Conservation (phyloP, 2,113 vertebrate genomes). For the Cervus canadensis region DNA sequence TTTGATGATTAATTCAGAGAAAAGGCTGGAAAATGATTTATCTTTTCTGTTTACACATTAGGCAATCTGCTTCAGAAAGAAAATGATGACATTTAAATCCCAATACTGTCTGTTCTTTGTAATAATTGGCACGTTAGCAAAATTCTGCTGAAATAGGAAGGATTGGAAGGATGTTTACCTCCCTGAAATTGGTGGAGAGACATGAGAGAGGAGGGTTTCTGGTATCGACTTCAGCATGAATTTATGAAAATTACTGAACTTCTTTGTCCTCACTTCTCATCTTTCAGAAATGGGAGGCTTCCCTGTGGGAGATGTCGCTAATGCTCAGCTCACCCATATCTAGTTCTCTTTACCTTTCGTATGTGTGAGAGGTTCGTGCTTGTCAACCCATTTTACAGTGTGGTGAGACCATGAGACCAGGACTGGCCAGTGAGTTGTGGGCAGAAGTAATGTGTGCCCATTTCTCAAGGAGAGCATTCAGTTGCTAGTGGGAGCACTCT, state of each 20-base stretch:
- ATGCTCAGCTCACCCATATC: not conserved
- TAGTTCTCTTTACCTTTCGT: not conserved
- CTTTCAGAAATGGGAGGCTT: not conserved
- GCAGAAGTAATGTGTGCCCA: not conserved
- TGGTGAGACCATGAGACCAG: too few relatives aligned
- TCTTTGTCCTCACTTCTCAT: not conserved
- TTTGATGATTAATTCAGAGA: slow-evolving; percentile 34
- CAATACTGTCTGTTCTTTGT: not conserved
- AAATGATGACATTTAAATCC: slow-evolving; percentile 55
- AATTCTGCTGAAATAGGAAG: not conserved
- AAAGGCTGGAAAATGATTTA: not conserved
- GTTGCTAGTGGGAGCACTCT: not conserved
- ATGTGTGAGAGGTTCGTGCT: not conserved
- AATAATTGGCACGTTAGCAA: not conserved
- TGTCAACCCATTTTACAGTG: not conserved
- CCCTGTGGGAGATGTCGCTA: not conserved
- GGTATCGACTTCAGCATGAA: not conserved
- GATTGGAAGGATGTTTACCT: not conserved
- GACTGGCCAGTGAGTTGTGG: not conserved
- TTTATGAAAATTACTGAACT: not conserved
- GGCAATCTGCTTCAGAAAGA: slow-evolving; percentile 23
- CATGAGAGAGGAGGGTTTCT: not conserved
- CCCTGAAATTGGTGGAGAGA: not conserved
- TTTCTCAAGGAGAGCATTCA: not conserved
- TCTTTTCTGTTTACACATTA: slow-evolving; percentile 18